Base-by-base conservation (phyloP, 1,140 invertebrate species). In the Hycleus phaleratus region DNA sequence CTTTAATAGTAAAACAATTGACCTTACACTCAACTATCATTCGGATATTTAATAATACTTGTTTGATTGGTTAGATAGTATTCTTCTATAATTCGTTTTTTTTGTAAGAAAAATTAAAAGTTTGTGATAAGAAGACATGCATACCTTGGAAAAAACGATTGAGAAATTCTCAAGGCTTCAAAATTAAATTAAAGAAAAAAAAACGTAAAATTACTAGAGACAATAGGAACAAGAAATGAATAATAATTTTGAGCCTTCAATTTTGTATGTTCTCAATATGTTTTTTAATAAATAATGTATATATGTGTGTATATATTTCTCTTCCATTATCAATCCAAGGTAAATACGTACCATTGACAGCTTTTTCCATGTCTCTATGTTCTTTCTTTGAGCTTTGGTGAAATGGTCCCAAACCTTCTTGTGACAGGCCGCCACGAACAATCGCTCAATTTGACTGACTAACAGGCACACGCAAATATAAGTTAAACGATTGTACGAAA, bases 371-470 rank as follows among this genome's bases (percentile, higher is more conserved):
- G 90, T 86, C 77, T 96, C 93, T 79, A 97, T 94, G 81, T 96
- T 96, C 85, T 96, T 97, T 78, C 94, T 82, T 79, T 97, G 94
- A 62, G 93, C 91, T 84, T 97, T 97, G 77, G 92, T 95, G 85
- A 97, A 97, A 85, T 97, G 93, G 85, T 97, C 95, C 93, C 93
- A 97, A 77, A 93, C 92, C 79, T 95, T 95, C 86, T 97, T 95
- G 81, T 95, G 93, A 77, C 86, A 89, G 71, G 93, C 90, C 67
- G 91, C 87, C 73, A 81, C 81, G 82, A 97, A 96, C 77, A 97
- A 91, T 81, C 90, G 88, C 85, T 94, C 93, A 81, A 97, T 94
- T 86, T 96, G 91, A 87, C 90, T 88, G 85, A 96, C 94, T 97
- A 87, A 79, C 73, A 78, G 72, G 70, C 69, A 73, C 70, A 73